A percentile compares a stretch with the other conserved stretches of the same genome.
phyloP scores from a whole-genome alignment of 2,797 vertebrate genomes.

The Manis pentadactyla region DNA sequence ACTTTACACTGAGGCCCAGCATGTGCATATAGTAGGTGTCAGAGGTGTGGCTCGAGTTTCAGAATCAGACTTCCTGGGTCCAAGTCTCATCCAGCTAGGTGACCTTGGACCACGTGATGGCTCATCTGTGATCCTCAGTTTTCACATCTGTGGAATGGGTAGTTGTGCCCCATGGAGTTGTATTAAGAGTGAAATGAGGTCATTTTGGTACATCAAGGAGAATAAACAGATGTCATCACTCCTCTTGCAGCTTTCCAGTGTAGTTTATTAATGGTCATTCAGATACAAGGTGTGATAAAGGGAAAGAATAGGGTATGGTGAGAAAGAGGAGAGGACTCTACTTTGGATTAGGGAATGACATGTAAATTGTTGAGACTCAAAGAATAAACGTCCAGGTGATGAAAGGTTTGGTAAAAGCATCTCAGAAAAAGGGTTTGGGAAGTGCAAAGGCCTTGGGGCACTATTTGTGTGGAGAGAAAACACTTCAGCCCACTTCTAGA shows the following conservation, averaged over 20 bases:
- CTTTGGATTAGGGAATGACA: not conserved
- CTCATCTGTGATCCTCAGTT: not conserved
- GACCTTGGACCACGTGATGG: not conserved
- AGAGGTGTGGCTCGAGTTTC: not conserved
- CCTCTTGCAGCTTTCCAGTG: not conserved
- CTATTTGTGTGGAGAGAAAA: accelerated
- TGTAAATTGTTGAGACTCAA: not conserved
- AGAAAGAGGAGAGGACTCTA: not conserved
- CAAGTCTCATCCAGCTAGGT: accelerated
- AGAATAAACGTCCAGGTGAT: not conserved
- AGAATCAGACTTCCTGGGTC: not conserved
- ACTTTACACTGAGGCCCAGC: not conserved
- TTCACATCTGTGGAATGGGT: not conserved
- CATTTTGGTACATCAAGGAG: not conserved
- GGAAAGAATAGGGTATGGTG: not conserved
- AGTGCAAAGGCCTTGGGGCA: not conserved
- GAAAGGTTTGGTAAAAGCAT: not conserved
- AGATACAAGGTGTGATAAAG: not conserved
- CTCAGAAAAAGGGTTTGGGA: not conserved
- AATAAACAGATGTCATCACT: not conserved
- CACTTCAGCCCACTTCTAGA: not conserved
- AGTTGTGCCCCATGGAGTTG: not conserved
- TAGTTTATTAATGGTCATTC: not conserved
- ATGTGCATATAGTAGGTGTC: accelerated
- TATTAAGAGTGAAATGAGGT: not conserved